A percentile compares a stretch with the other conserved stretches of the same genome.
phyloP scores from a whole-genome alignment of 2,113 vertebrate species.

The Poecilia latipinna region DNA sequence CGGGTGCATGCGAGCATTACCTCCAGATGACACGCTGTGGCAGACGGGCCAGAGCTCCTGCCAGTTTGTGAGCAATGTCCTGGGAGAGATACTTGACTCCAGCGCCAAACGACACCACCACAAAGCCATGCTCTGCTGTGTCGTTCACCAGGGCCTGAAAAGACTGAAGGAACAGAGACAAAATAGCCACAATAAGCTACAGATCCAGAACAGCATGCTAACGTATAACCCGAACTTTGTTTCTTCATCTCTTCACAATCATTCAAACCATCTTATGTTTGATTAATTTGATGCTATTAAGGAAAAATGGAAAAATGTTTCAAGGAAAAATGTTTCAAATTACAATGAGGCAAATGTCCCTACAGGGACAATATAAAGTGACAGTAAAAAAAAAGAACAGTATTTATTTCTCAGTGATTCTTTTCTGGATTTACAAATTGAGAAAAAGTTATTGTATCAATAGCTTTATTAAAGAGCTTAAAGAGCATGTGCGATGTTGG shows the following conservation, averaged over 20 bases:
- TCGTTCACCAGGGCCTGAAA: constrained; percentile 90
- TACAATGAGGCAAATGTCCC: background rate
- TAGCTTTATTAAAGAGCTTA: background rate
- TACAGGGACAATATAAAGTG: background rate
- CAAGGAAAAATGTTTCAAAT: background rate
- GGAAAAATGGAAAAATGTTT: background rate
- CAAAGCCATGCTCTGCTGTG: constrained; percentile 90
- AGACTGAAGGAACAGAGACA: constrained; percentile 77
- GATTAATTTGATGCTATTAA: background rate
- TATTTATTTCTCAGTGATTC: background rate
- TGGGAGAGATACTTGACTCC: constrained; percentile 97
- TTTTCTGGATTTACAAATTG: background rate
- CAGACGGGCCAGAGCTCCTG: constrained; percentile 88
- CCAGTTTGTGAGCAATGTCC: constrained; percentile 91
- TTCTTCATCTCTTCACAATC: background rate
- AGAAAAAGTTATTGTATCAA: background rate
- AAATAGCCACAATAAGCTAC: background rate
- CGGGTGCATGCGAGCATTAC: constrained; percentile 70
- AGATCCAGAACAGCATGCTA: background rate
- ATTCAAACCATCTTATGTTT: background rate
- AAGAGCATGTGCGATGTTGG: background rate
- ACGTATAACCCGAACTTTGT: background rate
- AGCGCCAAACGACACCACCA: constrained; percentile 96
- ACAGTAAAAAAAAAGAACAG: background rate
- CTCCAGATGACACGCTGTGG: constrained; percentile 97